Evolutionary conservation across 2,888 invertebrate species (phyloP), one percentile per base, ranked within the genome.

Genomic region (Magallana nippona): DNA sequence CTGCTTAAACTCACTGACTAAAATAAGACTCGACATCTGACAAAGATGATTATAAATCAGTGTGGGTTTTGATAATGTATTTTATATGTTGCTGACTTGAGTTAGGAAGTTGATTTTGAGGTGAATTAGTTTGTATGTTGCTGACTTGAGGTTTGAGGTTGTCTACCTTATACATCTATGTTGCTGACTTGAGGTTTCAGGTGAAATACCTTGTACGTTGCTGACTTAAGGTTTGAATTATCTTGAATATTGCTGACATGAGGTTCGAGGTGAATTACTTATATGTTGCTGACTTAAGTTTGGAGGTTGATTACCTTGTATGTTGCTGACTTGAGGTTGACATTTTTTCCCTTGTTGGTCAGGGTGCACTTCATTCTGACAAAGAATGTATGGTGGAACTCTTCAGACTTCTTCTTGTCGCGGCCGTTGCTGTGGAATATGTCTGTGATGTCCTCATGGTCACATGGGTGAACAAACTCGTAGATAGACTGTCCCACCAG

Each of bases 391-490:
- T 85, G 85, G 15, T 87, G 86, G n/a, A 86, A 87, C 13, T 86
- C 96, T 83, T 82, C 56, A 0, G 85, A 83, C 10, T 86, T 84
- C 32, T 86, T 86, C 55, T 44, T 82, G 71, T 71, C 71, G 27
- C 71, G 71, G 55, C 85, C 95, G 92, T 94, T 22, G 91, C 91
- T 15, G 56, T 80, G 84, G 13, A 89, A 87, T 86, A 96, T 95
- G 81, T 96, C 95, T 81, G 95, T 95, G 57, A 98, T 96, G 94
- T 99, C 98, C 56, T 97, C 97, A 93, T 98, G 98, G 94, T 99
- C 99, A 93, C 98, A 98, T 3, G 98, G 98, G 94, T 99, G 98
- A 87, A 97, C 96, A 95, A 98, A 98, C 92, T 99, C 98, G 95
- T 96, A 98, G 63, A 99, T 96, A 93, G 97, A 97, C 93, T 98